Percentiles rank a stretch among this genome's conserved stretches.
These are phyloP conservation scores for Podargus strigoides DNA, from an alignment of 2,797 vertebrate species.

Conservation along the genomic window DNA sequence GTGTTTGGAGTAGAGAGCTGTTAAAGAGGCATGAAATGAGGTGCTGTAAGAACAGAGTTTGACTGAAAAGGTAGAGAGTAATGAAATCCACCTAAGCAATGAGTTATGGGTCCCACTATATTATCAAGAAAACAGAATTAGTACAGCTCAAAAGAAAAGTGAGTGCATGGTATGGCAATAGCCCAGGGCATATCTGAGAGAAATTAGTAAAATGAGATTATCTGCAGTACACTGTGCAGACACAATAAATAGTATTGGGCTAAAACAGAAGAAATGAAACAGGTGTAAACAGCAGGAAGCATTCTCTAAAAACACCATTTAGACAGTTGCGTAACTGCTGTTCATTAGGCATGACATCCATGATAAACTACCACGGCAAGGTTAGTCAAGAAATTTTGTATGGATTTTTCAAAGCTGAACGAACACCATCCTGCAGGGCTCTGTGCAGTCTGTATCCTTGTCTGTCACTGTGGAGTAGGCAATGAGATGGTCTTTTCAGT, in stretches of 20 bases:
- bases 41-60: conserved; percentile 46
- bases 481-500: not conserved
- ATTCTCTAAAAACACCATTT: not conserved
- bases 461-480: not conserved
- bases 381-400: not conserved
- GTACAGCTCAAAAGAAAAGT: conserved; percentile 36
- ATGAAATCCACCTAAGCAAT: conserved; percentile 2
- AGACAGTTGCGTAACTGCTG: not conserved
- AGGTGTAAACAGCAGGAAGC: not conserved
- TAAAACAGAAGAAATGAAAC: not conserved
- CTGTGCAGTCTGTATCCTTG: not conserved
- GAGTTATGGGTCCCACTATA: not conserved
- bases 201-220: conserved; percentile 38
- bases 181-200: conserved; percentile 28
- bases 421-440: no score
- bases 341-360: not conserved
- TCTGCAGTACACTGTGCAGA: not conserved
- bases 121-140: conserved; percentile 40
- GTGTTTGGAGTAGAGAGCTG: conserved; percentile 27
- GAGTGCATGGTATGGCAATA: conserved; percentile 31
- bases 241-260: not conserved
- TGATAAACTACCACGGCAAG: not conserved
- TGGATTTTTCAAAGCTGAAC: not conserved
- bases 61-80: conserved; percentile 30
- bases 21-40: conserved; percentile 52